Evolutionary conservation across 1,140 invertebrate genomes (phyloP).

Genomic region (Drosophila mojavensis): DNA sequence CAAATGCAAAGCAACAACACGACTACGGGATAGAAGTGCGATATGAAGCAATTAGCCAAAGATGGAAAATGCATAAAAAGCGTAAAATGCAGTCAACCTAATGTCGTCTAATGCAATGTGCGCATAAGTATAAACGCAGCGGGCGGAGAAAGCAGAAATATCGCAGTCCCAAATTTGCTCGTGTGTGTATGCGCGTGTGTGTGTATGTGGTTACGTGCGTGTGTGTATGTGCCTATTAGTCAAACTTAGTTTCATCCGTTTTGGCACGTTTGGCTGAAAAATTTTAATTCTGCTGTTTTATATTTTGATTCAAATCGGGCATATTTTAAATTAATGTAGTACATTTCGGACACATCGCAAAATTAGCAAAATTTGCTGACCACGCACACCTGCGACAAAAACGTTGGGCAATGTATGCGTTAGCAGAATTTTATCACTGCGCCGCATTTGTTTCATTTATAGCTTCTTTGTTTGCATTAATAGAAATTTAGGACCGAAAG

Average conservation of each 20-base stretch:
- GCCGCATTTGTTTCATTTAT: constrained; percentile 37
- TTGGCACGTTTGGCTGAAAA: constrained; percentile 18
- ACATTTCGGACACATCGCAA: background rate
- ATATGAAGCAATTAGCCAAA: constrained; percentile 4
- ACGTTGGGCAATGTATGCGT: constrained; percentile 25
- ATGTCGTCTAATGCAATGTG: constrained; percentile 21
- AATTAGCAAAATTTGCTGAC: background rate
- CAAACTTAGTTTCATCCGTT: constrained; percentile 34
- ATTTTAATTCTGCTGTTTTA: constrained; percentile 13
- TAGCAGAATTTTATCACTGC: constrained; percentile 20
- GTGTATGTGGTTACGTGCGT: constrained; percentile 24
- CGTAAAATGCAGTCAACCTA: constrained; percentile 15
- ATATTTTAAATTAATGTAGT: constrained; percentile 5
- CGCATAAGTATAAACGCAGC: constrained; percentile 22
- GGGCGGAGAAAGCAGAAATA: constrained; percentile 38
- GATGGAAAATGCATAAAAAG: constrained; percentile 6
- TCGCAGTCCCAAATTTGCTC: constrained; percentile 22
- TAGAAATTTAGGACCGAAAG: constrained; percentile 34
- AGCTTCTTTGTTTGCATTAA: constrained; percentile 25
- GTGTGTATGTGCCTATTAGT: constrained; percentile 42
- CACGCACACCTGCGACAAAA: constrained; percentile 4
- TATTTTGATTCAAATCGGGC: background rate
- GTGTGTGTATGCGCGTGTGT: constrained; percentile 25
- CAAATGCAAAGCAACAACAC: constrained; percentile 32
- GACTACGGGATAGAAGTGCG: constrained; percentile 5